Evolutionary conservation across 2,113 vertebrate genomes (phyloP).

Genomic region (Clarias gariepinus): DNA sequence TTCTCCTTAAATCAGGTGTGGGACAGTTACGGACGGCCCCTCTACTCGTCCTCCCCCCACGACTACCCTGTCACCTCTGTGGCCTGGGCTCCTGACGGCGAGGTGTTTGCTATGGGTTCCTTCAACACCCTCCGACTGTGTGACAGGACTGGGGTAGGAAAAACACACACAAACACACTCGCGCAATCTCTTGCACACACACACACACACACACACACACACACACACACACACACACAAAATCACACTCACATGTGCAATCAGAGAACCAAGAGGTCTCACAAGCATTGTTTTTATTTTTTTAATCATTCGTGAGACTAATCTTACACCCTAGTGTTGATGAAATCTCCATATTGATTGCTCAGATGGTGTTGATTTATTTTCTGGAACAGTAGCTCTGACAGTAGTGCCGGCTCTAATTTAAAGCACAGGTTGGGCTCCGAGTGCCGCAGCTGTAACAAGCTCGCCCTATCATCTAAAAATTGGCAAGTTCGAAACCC

Average conservation of each 20-base stretch:
- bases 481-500: no score
- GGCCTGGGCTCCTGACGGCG: slow-evolving; percentile 91
- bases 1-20: slow-evolving; percentile 79
- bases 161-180: background rate
- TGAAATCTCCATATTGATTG: no score
- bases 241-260: background rate
- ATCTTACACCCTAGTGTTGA: no score
- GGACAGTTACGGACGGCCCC: slow-evolving; percentile 87
- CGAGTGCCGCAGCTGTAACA: no score
- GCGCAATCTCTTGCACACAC: background rate
- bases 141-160: slow-evolving; percentile 94
- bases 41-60: slow-evolving; percentile 82
- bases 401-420: no score
- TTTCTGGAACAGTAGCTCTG: no score
- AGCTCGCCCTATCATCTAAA: no score
- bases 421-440: no score
- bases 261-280: background rate
- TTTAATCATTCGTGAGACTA: no score
- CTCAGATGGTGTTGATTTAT: no score
- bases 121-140: slow-evolving; percentile 93
- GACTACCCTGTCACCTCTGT: slow-evolving; percentile 90
- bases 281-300: background rate
- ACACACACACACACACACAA: slow-evolving; percentile 2
- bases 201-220: background rate
- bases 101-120: slow-evolving; percentile 93